These are phyloP conservation scores for Agrotis segetum DNA, from an alignment of 2,888 invertebrate species.

Conservation along the genomic window DNA sequence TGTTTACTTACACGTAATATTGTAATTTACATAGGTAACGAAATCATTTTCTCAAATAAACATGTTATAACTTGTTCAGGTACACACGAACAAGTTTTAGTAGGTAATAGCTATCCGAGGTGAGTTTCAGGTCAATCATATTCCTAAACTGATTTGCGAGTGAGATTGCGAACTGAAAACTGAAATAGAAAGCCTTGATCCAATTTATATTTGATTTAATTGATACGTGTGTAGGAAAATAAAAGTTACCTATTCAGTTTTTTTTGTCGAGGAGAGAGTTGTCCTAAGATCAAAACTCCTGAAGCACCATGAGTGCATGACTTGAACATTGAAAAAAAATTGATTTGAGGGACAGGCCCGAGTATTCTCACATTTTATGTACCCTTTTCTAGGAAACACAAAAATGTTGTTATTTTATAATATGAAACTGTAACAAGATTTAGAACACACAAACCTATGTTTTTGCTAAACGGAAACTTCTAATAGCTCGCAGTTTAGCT, in stretches of 20 bases:
- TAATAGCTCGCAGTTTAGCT: slow-evolving; percentile 19
- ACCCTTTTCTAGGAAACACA: not conserved
- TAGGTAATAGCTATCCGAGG: slow-evolving; percentile 2
- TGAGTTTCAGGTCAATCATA: slow-evolving; percentile 28
- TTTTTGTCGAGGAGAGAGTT: no score
- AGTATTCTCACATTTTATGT: no score
- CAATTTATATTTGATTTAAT: not conserved
- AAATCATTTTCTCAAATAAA: slow-evolving; percentile 19
- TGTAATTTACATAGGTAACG: slow-evolving; percentile 18
- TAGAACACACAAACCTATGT: not conserved
- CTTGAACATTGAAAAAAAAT: no score
- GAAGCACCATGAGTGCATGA: no score
- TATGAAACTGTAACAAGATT: not conserved
- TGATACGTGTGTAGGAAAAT: no score
- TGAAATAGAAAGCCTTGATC: slow-evolving; percentile 2
- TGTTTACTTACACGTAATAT: slow-evolving; percentile 6
- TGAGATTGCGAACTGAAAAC: slow-evolving; percentile 7
- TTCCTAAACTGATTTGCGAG: slow-evolving; percentile 31
- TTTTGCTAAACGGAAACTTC: slow-evolving; percentile 12
- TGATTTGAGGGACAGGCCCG: no score
- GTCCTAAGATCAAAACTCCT: no score
- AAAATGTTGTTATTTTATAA: not conserved
- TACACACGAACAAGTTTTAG: slow-evolving; percentile 24
- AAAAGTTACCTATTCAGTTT: no score
- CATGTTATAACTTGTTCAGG: not conserved